Evolutionary conservation across 2,113 vertebrate genomes (phyloP), one percentile per base, ranked within the genome.

Genomic region (Oplegnathus fasciatus): DNA sequence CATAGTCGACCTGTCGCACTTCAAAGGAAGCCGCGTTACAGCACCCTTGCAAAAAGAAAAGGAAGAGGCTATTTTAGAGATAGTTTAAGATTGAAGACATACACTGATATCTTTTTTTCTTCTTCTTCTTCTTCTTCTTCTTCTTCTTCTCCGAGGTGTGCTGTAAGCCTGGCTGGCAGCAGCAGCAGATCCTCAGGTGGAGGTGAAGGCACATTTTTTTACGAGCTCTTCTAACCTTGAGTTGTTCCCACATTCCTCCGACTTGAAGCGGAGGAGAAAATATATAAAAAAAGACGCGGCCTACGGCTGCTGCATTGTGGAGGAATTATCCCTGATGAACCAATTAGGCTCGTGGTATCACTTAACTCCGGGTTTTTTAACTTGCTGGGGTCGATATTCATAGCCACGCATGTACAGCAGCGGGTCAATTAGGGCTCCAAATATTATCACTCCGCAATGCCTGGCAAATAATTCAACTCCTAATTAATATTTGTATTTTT

Each of bases 1-100:
- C 95, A 96, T 94, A 95, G 95, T 96, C 95, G 90, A 97, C 94
- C 94, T 97, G 96, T 97, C 96, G 96, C 96, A 96, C 96, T 97
- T 97, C 95, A 97, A 96, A 97, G 96, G 96, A 94, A 96, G 93
- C 92, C 91, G 92, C 94, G 95, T 90, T 95, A 96, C 94, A 95
- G 92, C 91, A 94, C 87, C 93, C 95, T 96, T 95, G 93, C 92
- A 92, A 93, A 95, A 95, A 88, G 77, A 89, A 90, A 85, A 89
- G 93, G 77, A 82, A 91, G 84, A 91, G 78, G 73, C 93, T 89
- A 64, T 91, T 93, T 94, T 88, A 92, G 86, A 89, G 81, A 83
- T 58, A 26, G 54, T 64, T 64, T 84, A 44, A 85, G 72, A 85
- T 11, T 68, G 28, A 73, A 83, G 9, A 79, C 69, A 89, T 55